A percentile compares a stretch with the other conserved stretches of the same genome.
phyloP scores from a whole-genome alignment of 1,140 invertebrate genomes.

The Lysiphlebus fabarum region DNA sequence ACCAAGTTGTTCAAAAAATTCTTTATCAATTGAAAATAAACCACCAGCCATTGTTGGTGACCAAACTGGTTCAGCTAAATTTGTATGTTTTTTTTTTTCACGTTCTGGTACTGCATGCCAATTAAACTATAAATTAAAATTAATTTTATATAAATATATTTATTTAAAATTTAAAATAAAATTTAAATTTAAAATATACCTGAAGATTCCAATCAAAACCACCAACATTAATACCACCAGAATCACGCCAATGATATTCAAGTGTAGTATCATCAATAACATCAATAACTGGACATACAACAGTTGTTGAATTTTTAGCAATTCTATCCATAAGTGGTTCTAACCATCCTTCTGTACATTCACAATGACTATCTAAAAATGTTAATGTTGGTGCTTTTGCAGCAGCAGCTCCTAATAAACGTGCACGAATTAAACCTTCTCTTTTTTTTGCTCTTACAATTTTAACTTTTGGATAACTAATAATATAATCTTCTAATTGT shows the following conservation, averaged over 20 bases:
- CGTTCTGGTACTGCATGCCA: slow-evolving; percentile 95
- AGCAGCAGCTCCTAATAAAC: slow-evolving; percentile 79
- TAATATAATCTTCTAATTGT: slow-evolving; percentile 91
- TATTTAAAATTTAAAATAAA: too few relatives aligned
- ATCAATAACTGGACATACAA: slow-evolving; percentile 91
- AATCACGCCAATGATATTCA: slow-evolving; percentile 84
- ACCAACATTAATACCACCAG: slow-evolving; percentile 84
- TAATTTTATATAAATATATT: too few relatives aligned
- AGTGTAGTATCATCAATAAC: slow-evolving; percentile 89
- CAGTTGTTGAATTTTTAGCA: slow-evolving; percentile 79
- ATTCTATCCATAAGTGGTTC: slow-evolving; percentile 94
- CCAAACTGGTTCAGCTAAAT: slow-evolving; percentile 87
- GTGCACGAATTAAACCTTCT: slow-evolving; percentile 90
- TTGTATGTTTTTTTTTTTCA: slow-evolving; percentile 80
- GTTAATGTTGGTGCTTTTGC: slow-evolving; percentile 89
- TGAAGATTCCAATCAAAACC: slow-evolving; percentile 97
- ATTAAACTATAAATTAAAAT: too few relatives aligned
- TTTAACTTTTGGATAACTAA: slow-evolving; percentile 82
- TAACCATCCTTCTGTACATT: slow-evolving; percentile 95
- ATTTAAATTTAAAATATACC: slow-evolving; percentile 49
- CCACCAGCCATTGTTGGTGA: slow-evolving; percentile 96
- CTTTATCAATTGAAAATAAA: slow-evolving; percentile 71
- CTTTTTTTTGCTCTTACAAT: slow-evolving; percentile 80
- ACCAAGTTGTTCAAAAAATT: slow-evolving; percentile 90
- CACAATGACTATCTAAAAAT: slow-evolving; percentile 98